phyloP scores from a whole-genome alignment of 2,797 vertebrate genomes.

The Coregonus ussuriensis region DNA sequence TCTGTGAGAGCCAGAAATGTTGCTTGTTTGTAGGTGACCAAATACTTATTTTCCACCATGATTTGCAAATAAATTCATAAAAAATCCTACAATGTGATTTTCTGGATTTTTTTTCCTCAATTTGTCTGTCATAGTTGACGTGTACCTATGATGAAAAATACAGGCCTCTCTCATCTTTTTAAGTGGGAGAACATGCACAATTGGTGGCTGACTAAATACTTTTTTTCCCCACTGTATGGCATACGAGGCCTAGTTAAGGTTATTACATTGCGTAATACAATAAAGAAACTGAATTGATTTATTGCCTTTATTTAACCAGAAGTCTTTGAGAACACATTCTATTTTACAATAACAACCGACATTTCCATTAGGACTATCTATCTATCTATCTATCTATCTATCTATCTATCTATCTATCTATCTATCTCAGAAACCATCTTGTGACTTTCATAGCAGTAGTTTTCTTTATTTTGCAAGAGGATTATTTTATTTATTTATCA shows the following conservation, averaged over 20 bases:
- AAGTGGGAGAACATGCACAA: too few species aligned
- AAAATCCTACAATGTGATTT: too few species aligned
- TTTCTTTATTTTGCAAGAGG: background rate
- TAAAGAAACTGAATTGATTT: background rate
- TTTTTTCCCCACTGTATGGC: too few species aligned
- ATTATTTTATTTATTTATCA: background rate
- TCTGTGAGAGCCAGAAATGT: too few species aligned
- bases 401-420: background rate
- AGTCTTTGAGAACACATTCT: background rate
- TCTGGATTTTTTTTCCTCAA: too few species aligned
- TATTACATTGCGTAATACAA: slow-evolving; percentile 12
- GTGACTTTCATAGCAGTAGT: background rate
- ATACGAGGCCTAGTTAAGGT: slow-evolving; percentile 1
- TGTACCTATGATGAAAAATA: too few species aligned
- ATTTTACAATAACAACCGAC: background rate
- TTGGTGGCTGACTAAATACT: too few species aligned
- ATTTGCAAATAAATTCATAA: too few species aligned
- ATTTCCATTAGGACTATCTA: background rate
- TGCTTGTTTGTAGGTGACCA: too few species aligned
- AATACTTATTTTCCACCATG: too few species aligned
- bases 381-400: background rate
- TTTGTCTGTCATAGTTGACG: too few species aligned
- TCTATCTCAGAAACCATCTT: background rate
- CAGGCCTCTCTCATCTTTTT: too few species aligned
- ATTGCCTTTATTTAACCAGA: background rate